Conservation (phyloP, 2,888 invertebrate genomes). For the Coelogynopora nodosa region DNA sequence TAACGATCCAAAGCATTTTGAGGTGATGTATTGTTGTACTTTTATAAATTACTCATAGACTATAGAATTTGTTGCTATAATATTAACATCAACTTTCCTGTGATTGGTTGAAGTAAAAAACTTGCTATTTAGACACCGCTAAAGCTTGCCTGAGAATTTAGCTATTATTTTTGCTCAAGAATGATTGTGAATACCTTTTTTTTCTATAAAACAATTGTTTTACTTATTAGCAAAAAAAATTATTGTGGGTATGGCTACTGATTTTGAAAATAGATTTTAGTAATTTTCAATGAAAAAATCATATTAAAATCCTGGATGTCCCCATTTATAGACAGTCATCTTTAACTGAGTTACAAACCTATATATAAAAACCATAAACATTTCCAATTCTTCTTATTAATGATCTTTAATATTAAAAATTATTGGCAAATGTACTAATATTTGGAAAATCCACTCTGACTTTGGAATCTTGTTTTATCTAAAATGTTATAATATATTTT, state of each 20-base stretch:
- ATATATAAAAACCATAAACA: too few species aligned
- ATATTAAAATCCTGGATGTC: too few species aligned
- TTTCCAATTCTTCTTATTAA: too few species aligned
- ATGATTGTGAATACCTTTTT: background rate
- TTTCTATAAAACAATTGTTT: background rate
- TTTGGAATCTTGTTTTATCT: too few species aligned
- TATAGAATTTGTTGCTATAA: background rate
- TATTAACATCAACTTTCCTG: background rate
- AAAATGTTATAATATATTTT: too few species aligned
- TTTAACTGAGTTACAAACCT: too few species aligned
- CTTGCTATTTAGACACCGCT: background rate
- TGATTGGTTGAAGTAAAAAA: background rate
- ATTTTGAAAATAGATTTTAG: too few species aligned
- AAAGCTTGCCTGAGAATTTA: background rate
- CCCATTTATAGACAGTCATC: too few species aligned
- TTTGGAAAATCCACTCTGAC: too few species aligned
- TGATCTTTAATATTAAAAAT: too few species aligned
- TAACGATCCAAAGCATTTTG: background rate
- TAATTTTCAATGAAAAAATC: too few species aligned
- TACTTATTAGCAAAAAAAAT: background rate
- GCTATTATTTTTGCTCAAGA: background rate
- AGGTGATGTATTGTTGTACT: background rate
- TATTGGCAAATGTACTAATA: too few species aligned
- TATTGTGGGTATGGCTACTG: background rate
- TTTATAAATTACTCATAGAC: background rate